Evolutionary conservation across 2,113 vertebrate species (phyloP).

Genomic region (Pterocles orientalis): DNA sequence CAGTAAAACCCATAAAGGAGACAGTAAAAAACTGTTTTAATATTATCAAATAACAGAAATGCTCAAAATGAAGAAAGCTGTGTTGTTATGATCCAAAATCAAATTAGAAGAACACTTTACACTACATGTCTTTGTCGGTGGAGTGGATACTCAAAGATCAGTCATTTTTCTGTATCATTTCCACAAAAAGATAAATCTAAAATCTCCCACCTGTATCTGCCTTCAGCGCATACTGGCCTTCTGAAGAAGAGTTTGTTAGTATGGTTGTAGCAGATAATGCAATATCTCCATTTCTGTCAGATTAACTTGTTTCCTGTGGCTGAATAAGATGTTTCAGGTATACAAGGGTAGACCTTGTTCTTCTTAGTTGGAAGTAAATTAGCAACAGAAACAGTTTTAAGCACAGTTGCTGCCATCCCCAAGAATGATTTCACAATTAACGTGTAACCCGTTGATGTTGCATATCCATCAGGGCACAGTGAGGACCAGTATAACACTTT

Average conservation of each 20-base stretch:
- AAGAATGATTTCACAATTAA: neutral
- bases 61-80: neutral
- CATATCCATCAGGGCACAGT: neutral
- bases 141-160: neutral
- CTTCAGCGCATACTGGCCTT: neutral
- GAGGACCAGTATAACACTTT: neutral
- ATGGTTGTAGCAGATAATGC: neutral
- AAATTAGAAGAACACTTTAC: neutral
- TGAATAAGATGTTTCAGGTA: neutral
- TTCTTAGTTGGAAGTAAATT: neutral
- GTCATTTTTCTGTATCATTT: neutral
- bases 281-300: neutral
- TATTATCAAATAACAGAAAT: neutral
- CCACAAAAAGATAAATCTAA: neutral
- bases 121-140: neutral
- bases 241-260: neutral
- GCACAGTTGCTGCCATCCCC: neutral
- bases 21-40: neutral
- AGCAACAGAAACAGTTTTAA: neutral
- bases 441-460: neutral
- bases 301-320: neutral
- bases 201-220: neutral
- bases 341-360: neutral
- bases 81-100: neutral
- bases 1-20: neutral